A percentile compares a stretch with the other conserved stretches of the same genome.
Evolutionary conservation across 2,888 invertebrate genomes (phyloP).

Genomic region (Ryuthela nishihirai): DNA sequence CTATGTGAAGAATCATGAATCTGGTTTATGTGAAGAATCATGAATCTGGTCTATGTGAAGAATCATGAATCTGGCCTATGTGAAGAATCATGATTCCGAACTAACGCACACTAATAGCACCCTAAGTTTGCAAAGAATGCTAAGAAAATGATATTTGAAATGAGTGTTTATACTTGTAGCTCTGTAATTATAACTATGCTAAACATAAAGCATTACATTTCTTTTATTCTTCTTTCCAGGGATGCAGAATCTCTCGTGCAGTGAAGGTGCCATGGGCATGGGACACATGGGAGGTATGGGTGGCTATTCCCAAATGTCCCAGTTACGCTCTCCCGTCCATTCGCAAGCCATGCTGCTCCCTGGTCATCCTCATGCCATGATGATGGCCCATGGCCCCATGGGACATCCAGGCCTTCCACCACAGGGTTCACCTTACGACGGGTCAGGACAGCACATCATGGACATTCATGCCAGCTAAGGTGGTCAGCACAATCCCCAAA

Average conservation of each 20-base stretch:
- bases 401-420: constrained; percentile 51
- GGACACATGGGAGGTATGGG: constrained; percentile 44
- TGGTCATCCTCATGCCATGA: constrained; percentile 54
- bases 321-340: constrained; percentile 53
- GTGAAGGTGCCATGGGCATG: constrained; percentile 44
- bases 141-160: too few species aligned
- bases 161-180: too few species aligned
- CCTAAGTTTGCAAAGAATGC: too few species aligned
- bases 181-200: too few species aligned
- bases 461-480: constrained; percentile 46
- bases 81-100: too few species aligned
- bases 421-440: constrained; percentile 51
- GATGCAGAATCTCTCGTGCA: constrained; percentile 41
- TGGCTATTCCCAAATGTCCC: constrained; percentile 53
- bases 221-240: constrained; percentile 26
- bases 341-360: constrained; percentile 55
- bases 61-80: too few species aligned
- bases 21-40: too few species aligned
- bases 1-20: too few species aligned
- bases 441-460: constrained; percentile 46
- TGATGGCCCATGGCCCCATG: constrained; percentile 53
- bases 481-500: background rate
- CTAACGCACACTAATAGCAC: too few species aligned
- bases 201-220: background rate
- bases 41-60: too few species aligned